A percentile compares a stretch with the other conserved stretches of the same genome.
Evolutionary conservation across 1,140 invertebrate genomes (phyloP).

Genomic region (Xylocopa sonorina): DNA sequence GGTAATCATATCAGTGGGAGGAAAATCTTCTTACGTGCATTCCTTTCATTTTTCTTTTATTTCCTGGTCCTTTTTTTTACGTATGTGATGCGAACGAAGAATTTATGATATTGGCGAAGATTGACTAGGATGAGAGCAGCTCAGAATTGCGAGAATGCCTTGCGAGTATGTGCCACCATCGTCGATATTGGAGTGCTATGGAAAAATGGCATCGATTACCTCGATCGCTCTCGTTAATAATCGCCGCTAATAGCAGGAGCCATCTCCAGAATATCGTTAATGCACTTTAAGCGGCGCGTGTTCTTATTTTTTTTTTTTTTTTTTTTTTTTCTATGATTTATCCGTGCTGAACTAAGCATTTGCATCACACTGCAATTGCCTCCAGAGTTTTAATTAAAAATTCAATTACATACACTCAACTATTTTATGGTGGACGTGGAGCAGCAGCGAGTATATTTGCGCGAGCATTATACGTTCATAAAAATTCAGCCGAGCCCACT

Average conservation of each 20-base stretch:
- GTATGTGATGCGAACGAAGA: conserved; percentile 11
- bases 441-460: not conserved
- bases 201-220: conserved; percentile 34
- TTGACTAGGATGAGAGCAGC: not conserved
- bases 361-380: too few relatives aligned
- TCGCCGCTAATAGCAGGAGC: not conserved
- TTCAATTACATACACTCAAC: not conserved
- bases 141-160: not conserved
- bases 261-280: not conserved
- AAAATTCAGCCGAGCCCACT: conserved; percentile 5
- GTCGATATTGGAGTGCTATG: not conserved
- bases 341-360: too few relatives aligned
- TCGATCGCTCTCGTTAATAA: conserved; percentile 12
- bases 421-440: too few relatives aligned
- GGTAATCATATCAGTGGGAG: too few relatives aligned
- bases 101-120: conserved; percentile 16
- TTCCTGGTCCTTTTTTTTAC: too few relatives aligned
- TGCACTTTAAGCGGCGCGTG: not conserved
- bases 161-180: not conserved
- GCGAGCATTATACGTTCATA: not conserved
- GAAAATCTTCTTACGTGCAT: not conserved
- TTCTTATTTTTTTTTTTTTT: not conserved
- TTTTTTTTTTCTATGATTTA: too few relatives aligned
- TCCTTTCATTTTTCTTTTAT: too few relatives aligned
- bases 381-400: not conserved